Conservation (phyloP, 2,113 vertebrate genomes). For the Orientallactaga bullata region DNA sequence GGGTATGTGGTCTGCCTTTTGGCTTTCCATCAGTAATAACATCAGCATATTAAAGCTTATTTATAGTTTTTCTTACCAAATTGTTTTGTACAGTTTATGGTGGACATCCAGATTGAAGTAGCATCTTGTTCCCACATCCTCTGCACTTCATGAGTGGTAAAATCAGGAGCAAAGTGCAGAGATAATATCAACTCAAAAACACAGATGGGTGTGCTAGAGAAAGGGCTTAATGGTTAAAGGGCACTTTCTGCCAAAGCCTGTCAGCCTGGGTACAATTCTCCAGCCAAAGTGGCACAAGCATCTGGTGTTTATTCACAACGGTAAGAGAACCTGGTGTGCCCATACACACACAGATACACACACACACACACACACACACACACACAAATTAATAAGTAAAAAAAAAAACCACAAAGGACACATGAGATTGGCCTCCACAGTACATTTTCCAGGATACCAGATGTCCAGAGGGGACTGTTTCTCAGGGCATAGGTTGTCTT, state of each 20-base stretch:
- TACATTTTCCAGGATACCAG: neutral
- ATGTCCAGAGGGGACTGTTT: neutral
- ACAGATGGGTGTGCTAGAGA: neutral
- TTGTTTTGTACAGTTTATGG: neutral
- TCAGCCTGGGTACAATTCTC: neutral
- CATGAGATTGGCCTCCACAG: neutral
- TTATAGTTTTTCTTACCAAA: neutral
- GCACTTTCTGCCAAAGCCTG: no score
- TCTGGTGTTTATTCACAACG: no score
- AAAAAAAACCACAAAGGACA: neutral
- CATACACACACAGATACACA: no score
- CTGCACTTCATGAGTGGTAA: neutral
- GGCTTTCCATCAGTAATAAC: neutral
- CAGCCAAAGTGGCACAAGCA: no score
- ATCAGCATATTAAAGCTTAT: neutral
- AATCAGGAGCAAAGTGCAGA: neutral
- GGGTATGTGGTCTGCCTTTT: neutral
- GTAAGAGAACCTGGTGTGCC: no score
- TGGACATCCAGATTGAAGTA: neutral
- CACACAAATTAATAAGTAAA: no score
- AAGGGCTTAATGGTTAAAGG: no score
- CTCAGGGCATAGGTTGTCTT: neutral
- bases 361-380: no score
- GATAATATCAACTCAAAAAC: neutral
- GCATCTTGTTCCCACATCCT: accelerated